A percentile compares a stretch with the other conserved stretches of the same genome.
Conservation (phyloP, 2,888 invertebrate genomes). For the Parapristionchus giblindavisi region DNA sequence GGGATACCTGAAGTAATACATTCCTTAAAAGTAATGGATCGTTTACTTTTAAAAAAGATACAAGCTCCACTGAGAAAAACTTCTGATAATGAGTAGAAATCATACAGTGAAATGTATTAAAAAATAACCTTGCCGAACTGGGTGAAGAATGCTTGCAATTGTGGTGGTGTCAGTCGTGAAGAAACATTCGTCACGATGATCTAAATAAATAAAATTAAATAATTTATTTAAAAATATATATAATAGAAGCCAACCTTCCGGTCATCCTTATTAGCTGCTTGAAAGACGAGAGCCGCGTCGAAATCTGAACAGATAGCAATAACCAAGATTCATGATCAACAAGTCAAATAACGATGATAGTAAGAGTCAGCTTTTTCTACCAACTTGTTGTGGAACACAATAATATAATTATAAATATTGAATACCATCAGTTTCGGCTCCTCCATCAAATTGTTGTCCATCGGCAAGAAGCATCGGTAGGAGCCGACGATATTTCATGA, state of each 20-base stretch:
- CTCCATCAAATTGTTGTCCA: conserved; percentile 55
- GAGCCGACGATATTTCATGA: conserved; percentile 69
- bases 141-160: conserved; percentile 68
- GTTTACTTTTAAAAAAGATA: too few species aligned
- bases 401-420: neutral
- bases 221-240: too few species aligned
- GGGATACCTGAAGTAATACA: conserved; percentile 46
- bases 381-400: neutral
- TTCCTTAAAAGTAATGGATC: neutral
- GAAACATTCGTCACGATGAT: conserved; percentile 67
- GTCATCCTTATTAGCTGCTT: conserved; percentile 51
- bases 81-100: neutral
- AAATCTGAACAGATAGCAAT: conserved; percentile 50
- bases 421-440: conserved; percentile 62
- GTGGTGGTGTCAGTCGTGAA: conserved; percentile 62
- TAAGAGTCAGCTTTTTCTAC: neutral
- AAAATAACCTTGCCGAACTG: conserved; percentile 66
- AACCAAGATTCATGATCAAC: conserved; percentile 24
- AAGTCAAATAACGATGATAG: neutral
- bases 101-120: neutral
- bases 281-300: conserved; percentile 56
- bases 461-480: conserved; percentile 68
- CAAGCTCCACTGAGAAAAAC: too few species aligned
- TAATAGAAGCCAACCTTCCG: too few species aligned
- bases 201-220: too few species aligned